A percentile compares a stretch with the other conserved stretches of the same genome.
These are phyloP conservation scores for Jordanella pulchra DNA, from an alignment of 2,797 vertebrate species.

Conservation along the genomic window DNA sequence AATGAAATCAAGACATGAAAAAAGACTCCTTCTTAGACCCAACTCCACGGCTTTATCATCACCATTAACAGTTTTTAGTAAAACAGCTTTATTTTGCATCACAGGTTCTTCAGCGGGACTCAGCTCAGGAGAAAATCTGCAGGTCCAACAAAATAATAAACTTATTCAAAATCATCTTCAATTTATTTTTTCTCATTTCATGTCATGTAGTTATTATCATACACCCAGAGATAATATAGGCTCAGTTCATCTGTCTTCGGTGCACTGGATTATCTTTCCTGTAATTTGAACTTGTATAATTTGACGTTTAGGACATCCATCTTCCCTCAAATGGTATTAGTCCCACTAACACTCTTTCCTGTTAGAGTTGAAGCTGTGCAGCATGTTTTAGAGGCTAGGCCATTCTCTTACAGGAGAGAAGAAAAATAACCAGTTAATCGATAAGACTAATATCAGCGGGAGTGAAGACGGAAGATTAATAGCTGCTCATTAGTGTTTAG, in stretches of 20 bases:
- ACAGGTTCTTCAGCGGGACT: not conserved
- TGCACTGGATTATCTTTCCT: not conserved
- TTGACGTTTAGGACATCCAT: not conserved
- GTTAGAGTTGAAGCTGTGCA: slow-evolving; percentile 12
- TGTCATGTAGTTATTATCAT: not conserved
- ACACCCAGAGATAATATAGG: not conserved
- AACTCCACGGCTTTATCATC: not conserved
- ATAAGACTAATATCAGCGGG: slow-evolving; percentile 35
- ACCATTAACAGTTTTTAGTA: not conserved
- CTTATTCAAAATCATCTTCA: not conserved
- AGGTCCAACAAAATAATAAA: slow-evolving; percentile 1
- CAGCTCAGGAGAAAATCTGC: not conserved
- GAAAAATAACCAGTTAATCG: slow-evolving; percentile 19
- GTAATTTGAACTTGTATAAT: not conserved
- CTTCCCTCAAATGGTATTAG: not conserved
- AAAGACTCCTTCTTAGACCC: no score
- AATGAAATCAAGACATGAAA: not conserved
- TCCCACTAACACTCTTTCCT: not conserved
- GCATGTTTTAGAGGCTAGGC: slow-evolving; percentile 18
- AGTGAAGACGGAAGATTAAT: slow-evolving; percentile 46
- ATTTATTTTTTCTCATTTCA: not conserved
- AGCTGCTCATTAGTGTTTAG: slow-evolving; percentile 58
- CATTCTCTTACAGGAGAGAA: slow-evolving; percentile 17
- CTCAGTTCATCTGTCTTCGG: not conserved
- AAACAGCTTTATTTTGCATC: not conserved